Conservation (phyloP, 2,797 vertebrate species). For the Acipenser transmontanus region DNA sequence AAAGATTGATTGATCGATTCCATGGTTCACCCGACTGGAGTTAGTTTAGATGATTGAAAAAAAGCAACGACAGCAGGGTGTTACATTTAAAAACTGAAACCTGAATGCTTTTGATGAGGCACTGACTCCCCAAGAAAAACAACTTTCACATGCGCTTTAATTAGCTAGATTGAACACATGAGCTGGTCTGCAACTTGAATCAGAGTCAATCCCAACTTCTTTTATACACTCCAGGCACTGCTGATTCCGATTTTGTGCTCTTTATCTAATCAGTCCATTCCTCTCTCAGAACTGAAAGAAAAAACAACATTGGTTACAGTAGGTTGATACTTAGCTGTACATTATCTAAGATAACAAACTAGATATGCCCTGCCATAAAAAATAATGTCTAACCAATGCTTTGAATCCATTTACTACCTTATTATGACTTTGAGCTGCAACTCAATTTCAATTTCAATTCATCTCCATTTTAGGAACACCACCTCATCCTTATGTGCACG, state of each 20-base stretch:
- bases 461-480: too few species aligned
- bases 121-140: neutral
- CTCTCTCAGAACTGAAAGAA: neutral
- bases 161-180: neutral
- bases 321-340: neutral
- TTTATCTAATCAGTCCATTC: neutral
- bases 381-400: too few species aligned
- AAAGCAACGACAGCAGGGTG: neutral
- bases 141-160: neutral
- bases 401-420: too few species aligned
- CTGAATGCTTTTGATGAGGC: neutral
- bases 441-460: too few species aligned
- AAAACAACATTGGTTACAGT: neutral
- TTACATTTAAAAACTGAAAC: neutral
- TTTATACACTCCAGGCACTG: neutral
- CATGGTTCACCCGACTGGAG: conserved; percentile 8
- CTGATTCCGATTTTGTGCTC: neutral
- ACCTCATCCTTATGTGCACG: too few species aligned
- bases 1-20: conserved; percentile 40
- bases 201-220: neutral
- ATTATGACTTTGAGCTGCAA: too few species aligned
- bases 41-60: neutral
- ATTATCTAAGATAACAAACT: neutral
- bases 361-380: too few species aligned
- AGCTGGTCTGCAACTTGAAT: neutral